Percentiles rank a stretch among this genome's conserved stretches.
Evolutionary conservation across 2,113 vertebrate genomes (phyloP).

Genomic region (Choloepus hoffmanni): DNA sequence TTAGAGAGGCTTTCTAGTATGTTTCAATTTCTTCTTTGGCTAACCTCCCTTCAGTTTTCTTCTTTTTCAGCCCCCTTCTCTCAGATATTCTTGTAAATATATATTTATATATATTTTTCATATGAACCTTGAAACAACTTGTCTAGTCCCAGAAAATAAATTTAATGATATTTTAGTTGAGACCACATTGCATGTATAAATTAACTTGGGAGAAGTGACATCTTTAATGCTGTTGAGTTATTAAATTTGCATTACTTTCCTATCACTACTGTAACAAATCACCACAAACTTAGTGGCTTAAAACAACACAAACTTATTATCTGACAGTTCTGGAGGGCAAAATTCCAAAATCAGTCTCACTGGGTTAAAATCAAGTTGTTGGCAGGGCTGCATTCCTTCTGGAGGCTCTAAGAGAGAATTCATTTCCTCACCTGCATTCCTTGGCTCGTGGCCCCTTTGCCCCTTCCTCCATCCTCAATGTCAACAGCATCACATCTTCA

Average conservation of each 20-base stretch:
- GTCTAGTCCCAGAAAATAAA: constrained; percentile 34
- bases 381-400: not conserved
- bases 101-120: not conserved
- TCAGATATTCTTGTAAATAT: not conserved
- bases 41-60: not conserved
- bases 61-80: not conserved
- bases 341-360: not conserved
- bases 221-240: not conserved
- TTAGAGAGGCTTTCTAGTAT: not conserved
- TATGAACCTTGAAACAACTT: not conserved
- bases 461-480: not conserved
- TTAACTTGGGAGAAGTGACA: not conserved
- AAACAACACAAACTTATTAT: not conserved
- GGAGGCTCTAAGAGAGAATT: not conserved
- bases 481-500: not conserved
- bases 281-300: not conserved
- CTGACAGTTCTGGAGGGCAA: not conserved
- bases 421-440: not conserved
- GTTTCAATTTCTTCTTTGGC: not conserved
- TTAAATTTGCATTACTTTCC: constrained; percentile 24
- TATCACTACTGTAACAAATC: not conserved
- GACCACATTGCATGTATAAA: not conserved
- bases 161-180: not conserved
- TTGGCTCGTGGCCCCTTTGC: not conserved
- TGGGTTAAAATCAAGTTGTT: not conserved